These are phyloP conservation scores for Suillia variegata DNA, from an alignment of 2,888 invertebrate genomes.

Conservation along the genomic window DNA sequence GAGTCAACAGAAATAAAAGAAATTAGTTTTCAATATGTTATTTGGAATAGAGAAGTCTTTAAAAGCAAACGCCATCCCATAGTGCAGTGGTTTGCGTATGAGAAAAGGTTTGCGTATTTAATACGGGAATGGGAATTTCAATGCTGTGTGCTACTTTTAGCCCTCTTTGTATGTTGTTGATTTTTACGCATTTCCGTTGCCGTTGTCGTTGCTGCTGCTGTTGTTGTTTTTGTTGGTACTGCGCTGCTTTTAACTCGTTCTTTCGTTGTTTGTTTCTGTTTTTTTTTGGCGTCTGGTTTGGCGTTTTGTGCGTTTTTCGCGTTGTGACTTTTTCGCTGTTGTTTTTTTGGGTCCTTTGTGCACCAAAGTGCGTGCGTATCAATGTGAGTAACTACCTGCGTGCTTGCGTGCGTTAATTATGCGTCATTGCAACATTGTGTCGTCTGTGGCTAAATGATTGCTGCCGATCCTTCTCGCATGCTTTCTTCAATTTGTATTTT, in stretches of 20 bases:
- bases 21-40: too few species aligned
- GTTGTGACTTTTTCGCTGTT: background rate
- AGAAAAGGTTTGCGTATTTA: too few species aligned
- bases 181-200: conserved; percentile 2
- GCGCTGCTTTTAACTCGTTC: too few species aligned
- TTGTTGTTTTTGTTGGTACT: conserved; percentile 10
- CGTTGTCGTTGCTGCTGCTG: background rate
- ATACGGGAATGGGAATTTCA: background rate
- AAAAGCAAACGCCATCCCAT: too few species aligned
- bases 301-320: conserved; percentile 5
- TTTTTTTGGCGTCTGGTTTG: conserved; percentile 6
- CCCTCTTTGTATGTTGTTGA: background rate
- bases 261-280: conserved; percentile 5
- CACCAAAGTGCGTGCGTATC: background rate
- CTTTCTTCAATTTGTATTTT: too few species aligned
- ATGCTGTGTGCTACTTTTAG: background rate
- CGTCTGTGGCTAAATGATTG: background rate
- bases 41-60: too few species aligned
- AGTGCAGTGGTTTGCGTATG: too few species aligned
- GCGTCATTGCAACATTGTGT: background rate
- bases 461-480: too few species aligned
- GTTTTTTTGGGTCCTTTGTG: background rate
- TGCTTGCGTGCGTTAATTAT: background rate
- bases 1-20: too few species aligned
- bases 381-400: too few species aligned